Base-by-base conservation (phyloP, 2,113 vertebrate genomes). In the Vicugna pacos region DNA sequence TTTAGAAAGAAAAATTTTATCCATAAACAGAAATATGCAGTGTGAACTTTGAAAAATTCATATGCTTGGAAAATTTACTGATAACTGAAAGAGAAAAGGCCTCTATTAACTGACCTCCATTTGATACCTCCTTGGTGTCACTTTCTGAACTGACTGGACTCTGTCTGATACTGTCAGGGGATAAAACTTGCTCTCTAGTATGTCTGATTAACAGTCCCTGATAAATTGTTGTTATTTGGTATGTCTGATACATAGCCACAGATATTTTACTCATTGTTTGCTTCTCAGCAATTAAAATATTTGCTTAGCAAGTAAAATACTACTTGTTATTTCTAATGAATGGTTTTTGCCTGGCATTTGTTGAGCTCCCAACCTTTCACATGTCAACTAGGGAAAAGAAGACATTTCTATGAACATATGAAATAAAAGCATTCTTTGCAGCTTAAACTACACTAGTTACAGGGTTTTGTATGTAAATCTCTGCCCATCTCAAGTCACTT, bases 61-160 rank as follows among this genome's bases (percentile, higher is more conserved):
- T n/a, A 70, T 54, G 19, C 46, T 70, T 94, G 82, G 77, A 88
- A 96, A 67, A n/a, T 42, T 91, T 69, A 77, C n/a, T 60, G 24
- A 58, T 24, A 48, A 81, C 2, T 64, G 56, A 19, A 48, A 84
- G 28, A 88, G 19, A 89, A 82, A 91, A 76, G 4, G 48, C 17
- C 75, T 79, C 65, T 54, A 73, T 42, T 46, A 70, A 79, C 38
- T 67, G 67, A 67, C 19, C 58, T 88, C 87, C 77, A 15, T 46
- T 62, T 77, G 70, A 35, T 5, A 54, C 10, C 56, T 76, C 26
- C 52, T 93, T 58, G 24, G 19, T 85, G 35, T 76, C 84, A 84
- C 67, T 83, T 54, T 52, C n/a, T 91, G 22, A 87, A 76, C 38
- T 38, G 13, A 69, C 38, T 42, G 38, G 38, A 50, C 48, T 22